Base-by-base conservation (phyloP, 2,888 invertebrate genomes). In the Himalopsyche anomala region DNA sequence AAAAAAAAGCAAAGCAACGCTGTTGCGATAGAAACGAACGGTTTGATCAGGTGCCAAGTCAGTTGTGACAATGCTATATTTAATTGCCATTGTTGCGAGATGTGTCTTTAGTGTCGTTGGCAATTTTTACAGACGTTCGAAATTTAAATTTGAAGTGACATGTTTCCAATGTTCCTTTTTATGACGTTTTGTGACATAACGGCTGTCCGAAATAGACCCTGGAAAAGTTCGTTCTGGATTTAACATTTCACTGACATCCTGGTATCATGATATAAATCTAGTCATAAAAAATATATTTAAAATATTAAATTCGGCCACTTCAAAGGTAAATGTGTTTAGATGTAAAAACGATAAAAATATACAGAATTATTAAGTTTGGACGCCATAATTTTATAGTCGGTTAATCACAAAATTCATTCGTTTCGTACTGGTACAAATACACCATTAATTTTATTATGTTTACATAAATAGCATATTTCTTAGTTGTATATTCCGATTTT, bases 21-120 rank as follows among this genome's bases (percentile, higher is more conserved):
- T 54, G 84, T 84, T 84, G 83, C 81, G 84, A 56, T 82, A 56
- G 82, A 56, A 82, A 62, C 85, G 54, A 36, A 42, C 56, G 19
- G 84, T 82, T 87, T 87, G 87, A 87, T 80, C 85, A 82, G 81
- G 69, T 85, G 86, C 83, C 84, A 87, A 83, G 69, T 28, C 82
- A 36, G 84, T 81, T 19, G 86, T 82, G 84, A 84, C 62, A 87
- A 86, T 86, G 84, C 87, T 86, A 87, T 69, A 87, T 86, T 82
- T 87, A 86, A 87, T 82, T 87, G 42, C 86, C 79, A 82, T 82
- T 82, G 84, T 82, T 45, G 54, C 42, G 56, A 74, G 74, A 74
- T 74, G 62, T 19, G 74, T 74, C 74, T 74, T 74, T 74, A 74
- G 74, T 36, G 51, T 36, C 56, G 82, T 38, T 55, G 56, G 54